phyloP scores from a whole-genome alignment of 2,888 invertebrate species.

The Odontothrips loti region DNA sequence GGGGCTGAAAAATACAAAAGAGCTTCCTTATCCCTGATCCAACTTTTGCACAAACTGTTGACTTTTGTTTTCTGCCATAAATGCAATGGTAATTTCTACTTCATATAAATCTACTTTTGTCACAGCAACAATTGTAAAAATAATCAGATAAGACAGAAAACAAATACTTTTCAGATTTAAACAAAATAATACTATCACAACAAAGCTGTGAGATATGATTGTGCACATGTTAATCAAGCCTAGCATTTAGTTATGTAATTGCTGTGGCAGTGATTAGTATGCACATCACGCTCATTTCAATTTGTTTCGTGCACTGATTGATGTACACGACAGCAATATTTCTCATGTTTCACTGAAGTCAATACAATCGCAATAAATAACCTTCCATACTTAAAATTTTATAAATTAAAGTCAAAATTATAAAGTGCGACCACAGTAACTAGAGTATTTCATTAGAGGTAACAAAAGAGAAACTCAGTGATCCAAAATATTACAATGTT shows the following conservation, averaged over 20 bases:
- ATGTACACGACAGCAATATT: background rate
- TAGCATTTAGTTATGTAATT: background rate
- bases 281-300: conserved; percentile 13
- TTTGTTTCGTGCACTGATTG: conserved; percentile 8
- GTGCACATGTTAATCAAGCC: conserved; percentile 22
- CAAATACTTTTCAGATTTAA: conserved; percentile 18
- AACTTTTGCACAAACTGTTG: background rate
- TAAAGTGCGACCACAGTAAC: background rate
- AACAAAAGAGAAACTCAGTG: background rate
- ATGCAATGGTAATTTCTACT: conserved; percentile 17
- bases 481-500: background rate
- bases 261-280: conserved; percentile 19
- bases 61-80: conserved; percentile 12
- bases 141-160: conserved; percentile 7
- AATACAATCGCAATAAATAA: background rate
- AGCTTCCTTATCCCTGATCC: background rate
- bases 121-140: conserved; percentile 25
- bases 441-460: background rate
- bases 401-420: background rate
- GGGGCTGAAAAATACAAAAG: conserved; percentile 20
- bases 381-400: background rate
- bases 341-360: background rate
- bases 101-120: background rate
- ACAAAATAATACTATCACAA: conserved; percentile 25
- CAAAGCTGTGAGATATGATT: conserved; percentile 26